phyloP scores from a whole-genome alignment of 2,113 vertebrate genomes.

The Hirundichthys speculiger region DNA sequence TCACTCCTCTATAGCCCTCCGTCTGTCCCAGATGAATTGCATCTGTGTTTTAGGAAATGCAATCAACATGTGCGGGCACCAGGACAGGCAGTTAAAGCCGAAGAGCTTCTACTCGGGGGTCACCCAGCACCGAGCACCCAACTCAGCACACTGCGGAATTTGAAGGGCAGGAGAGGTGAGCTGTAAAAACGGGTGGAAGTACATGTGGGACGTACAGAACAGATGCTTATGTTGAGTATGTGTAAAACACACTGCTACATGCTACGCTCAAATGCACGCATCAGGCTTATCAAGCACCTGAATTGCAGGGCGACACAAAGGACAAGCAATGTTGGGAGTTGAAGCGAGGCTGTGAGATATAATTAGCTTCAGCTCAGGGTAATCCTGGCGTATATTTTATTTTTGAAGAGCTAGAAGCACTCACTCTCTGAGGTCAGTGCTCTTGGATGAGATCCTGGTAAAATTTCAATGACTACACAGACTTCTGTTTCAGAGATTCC shows the following conservation, averaged over 20 bases:
- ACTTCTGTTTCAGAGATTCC: conserved; percentile 61
- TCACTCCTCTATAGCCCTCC: not conserved
- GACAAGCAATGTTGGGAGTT: conserved; percentile 16
- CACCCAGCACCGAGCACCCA: no score
- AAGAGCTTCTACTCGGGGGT: no score
- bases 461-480: conserved; percentile 51
- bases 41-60: conserved; percentile 6
- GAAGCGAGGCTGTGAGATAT: conserved; percentile 38
- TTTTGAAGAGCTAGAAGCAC: conserved; percentile 37
- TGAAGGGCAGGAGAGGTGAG: conserved; percentile 47
- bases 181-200: conserved; percentile 1
- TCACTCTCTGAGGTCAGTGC: conserved; percentile 53
- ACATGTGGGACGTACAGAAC: not conserved
- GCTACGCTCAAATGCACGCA: not conserved
- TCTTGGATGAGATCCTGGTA: conserved; percentile 60
- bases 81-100: conserved; percentile 5
- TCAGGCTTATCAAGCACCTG: conserved; percentile 34
- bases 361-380: conserved; percentile 63
- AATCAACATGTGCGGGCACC: conserved; percentile 2
- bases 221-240: conserved; percentile 9
- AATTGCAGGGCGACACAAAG: conserved; percentile 23
- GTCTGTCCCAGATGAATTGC: conserved; percentile 5
- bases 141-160: conserved; percentile 58
- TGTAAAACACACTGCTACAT: conserved; percentile 2
- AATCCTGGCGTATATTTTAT: conserved; percentile 48